A percentile compares a stretch with the other conserved stretches of the same genome.
These are phyloP conservation scores for Hypsopygia costalis DNA, from an alignment of 2,888 invertebrate species.

Conservation along the genomic window DNA sequence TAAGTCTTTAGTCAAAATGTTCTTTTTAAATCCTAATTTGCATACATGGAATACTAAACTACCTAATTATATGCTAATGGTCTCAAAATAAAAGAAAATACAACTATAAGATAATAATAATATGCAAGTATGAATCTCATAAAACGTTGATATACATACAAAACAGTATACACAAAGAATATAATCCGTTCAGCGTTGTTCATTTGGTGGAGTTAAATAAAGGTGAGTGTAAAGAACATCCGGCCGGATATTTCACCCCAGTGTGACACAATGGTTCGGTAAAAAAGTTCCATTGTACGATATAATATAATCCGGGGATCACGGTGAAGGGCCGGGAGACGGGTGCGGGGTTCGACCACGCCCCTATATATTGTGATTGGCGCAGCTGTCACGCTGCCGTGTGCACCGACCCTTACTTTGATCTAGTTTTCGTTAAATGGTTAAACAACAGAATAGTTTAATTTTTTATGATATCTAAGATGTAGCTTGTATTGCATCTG, in stretches of 20 bases:
- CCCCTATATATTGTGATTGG: conserved; percentile 78
- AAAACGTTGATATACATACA: conserved; percentile 1
- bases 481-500: too few relatives aligned
- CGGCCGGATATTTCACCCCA: conserved; percentile 79
- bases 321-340: conserved; percentile 37
- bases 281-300: conserved; percentile 76
- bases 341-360: conserved; percentile 54
- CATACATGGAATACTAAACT: too few relatives aligned
- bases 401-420: conserved; percentile 45
- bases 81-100: too few relatives aligned
- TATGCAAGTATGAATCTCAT: not conserved
- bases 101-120: not conserved
- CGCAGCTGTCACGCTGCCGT: conserved; percentile 69
- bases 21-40: too few relatives aligned
- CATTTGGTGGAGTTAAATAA: conserved; percentile 61
- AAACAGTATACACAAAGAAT: conserved; percentile 27
- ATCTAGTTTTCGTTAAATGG: not conserved
- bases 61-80: too few relatives aligned
- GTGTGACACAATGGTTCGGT: conserved; percentile 67
- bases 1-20: too few relatives aligned
- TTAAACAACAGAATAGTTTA: too few relatives aligned
- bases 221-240: conserved; percentile 70
- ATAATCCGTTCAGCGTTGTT: conserved; percentile 64
- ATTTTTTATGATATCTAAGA: too few relatives aligned
- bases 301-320: conserved; percentile 74